These are phyloP conservation scores for Gymnocypris eckloni DNA, from an alignment of 2,797 vertebrate genomes.

Conservation along the genomic window DNA sequence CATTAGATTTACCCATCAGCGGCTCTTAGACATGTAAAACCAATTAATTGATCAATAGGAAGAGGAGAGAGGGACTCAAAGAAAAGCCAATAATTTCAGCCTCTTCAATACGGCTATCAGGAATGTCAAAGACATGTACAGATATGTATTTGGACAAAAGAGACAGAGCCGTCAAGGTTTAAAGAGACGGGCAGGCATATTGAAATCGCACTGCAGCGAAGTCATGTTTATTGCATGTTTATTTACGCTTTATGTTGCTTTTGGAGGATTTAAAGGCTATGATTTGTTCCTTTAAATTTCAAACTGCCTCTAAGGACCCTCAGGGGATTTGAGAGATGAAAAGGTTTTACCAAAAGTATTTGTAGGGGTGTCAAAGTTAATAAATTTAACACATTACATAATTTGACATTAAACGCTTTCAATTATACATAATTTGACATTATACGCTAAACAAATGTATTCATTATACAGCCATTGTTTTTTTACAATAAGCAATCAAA, in stretches of 20 bases:
- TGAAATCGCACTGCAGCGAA: conserved; percentile 1
- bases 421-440: conserved; percentile 7
- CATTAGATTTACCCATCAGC: conserved; percentile 55
- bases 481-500: conserved; percentile 16
- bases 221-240: conserved; percentile 47
- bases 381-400: neutral
- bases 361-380: conserved; percentile 3
- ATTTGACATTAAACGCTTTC: conserved; percentile 6
- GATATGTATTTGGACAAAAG: conserved; percentile 56
- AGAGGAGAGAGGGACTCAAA: conserved; percentile 62
- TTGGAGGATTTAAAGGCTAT: conserved; percentile 34
- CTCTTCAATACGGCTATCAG: conserved; percentile 64
- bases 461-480: neutral
- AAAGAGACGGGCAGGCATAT: conserved; percentile 43
- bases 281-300: conserved; percentile 39
- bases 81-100: conserved; percentile 51
- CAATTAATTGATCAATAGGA: conserved; percentile 65
- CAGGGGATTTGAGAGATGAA: neutral
- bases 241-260: conserved; percentile 47
- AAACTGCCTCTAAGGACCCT: neutral
- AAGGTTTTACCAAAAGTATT: neutral
- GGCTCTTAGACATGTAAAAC: conserved; percentile 64
- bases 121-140: conserved; percentile 69
- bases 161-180: conserved; percentile 29
- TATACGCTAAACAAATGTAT: neutral